A percentile compares a stretch with the other conserved stretches of the same genome.
phyloP scores from a whole-genome alignment of 2,888 invertebrate species.

The Chydorus sphaericus region DNA sequence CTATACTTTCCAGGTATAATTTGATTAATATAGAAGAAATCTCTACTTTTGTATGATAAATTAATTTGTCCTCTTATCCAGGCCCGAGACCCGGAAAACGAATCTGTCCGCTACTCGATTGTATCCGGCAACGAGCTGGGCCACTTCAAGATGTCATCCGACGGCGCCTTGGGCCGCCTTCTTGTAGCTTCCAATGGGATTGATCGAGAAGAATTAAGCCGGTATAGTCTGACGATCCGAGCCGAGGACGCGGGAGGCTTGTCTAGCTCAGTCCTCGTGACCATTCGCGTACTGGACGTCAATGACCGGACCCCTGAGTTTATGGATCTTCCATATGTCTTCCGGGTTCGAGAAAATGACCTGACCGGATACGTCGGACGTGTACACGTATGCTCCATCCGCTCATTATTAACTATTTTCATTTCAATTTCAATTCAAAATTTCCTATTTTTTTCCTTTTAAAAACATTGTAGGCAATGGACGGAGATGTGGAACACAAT shows the following conservation, averaged over 20 bases:
- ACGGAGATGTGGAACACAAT: constrained; percentile 72
- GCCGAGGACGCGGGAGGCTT: constrained; percentile 75
- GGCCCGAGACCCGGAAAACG: constrained; percentile 80
- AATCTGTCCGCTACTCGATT: constrained; percentile 69
- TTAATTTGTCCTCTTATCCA: constrained; percentile 27
- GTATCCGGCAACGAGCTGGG: constrained; percentile 76
- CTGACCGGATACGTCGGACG: constrained; percentile 48
- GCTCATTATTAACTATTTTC: constrained; percentile 4
- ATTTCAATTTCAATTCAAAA: background rate
- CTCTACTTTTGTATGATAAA: constrained; percentile 5
- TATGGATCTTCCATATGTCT: constrained; percentile 60
- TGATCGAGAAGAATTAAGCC: constrained; percentile 74
- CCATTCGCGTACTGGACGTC: constrained; percentile 77
- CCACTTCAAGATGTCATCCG: constrained; percentile 74
- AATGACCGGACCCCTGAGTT: constrained; percentile 77
- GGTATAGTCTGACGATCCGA: constrained; percentile 70
- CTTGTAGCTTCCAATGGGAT: constrained; percentile 69
- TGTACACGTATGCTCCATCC: too few species aligned
- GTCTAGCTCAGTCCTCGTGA: constrained; percentile 66
- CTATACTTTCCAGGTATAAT: constrained; percentile 22
- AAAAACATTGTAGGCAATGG: constrained; percentile 43
- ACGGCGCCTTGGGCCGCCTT: constrained; percentile 72
- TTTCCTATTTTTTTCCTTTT: background rate
- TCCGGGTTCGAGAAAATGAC: constrained; percentile 59
- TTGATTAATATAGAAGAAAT: background rate